Evolutionary conservation across 2,888 invertebrate species (phyloP), one percentile per base, ranked within the genome.

Genomic region (Myathropa florea): DNA sequence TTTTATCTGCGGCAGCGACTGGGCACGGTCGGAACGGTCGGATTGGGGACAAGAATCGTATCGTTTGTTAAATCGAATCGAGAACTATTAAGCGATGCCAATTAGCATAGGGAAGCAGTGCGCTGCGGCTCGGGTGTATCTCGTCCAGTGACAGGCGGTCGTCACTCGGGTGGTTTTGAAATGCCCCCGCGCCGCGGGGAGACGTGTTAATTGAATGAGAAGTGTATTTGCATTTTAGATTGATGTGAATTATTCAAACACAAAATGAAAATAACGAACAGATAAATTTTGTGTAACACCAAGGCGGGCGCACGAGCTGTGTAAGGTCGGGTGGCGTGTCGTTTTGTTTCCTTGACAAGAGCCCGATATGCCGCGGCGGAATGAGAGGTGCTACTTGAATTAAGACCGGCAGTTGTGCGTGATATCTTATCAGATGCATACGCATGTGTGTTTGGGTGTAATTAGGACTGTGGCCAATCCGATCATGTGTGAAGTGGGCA

Each of bases 171-270:
- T n/a, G n/a, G 4, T 39, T 39, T 18, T 1, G 46, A 46, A 75
- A 75, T 64, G 73, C 68, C 73, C 61, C 23, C 79, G 73, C 73
- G 46, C 23, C 79, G 73, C 73, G 46, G 46, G 36, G 57, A 64
- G 80, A 80, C 39, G 80, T 84, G 84, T 71, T 84, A 71, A 84
- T 80, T 84, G 76, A 84, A 75, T 75, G 70, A 67, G 64, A 61
- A 63, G 26, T 46, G 71, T 70, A 80, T 84, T 84, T 76, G 80
- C 80, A 84, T 84, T 84, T 84, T 71, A 84, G 65, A 84, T 84
- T 84, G 75, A 80, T 84, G 80, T 53, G 80, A 80, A 84, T 76
- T 76, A 76, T 80, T 65, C 60, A 63, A 73, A 73, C 63, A 61
- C 55, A 76, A 83, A 73, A 73, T 53, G n/a, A n/a, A 53, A 68